A percentile compares a stretch with the other conserved stretches of the same genome.
These are phyloP conservation scores for Xestobium rufovillosum DNA, from an alignment of 2,888 invertebrate species.

Conservation along the genomic window DNA sequence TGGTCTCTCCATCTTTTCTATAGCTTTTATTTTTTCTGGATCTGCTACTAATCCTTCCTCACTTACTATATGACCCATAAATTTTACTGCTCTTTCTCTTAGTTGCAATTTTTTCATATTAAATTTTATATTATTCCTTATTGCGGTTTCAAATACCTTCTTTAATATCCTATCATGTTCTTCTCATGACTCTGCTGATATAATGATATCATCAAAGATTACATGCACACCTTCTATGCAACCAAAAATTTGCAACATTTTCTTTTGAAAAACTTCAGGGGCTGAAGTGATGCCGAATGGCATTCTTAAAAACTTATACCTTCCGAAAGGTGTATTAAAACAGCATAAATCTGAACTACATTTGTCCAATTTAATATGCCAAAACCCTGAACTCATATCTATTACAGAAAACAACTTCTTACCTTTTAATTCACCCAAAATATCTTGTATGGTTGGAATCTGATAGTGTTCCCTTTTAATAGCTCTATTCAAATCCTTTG, in stretches of 20 bases:
- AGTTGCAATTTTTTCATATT: too few species aligned
- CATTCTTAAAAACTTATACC: constrained; percentile 13
- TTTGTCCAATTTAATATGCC: constrained; percentile 5
- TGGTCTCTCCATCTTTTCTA: too few species aligned
- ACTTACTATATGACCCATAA: constrained; percentile 24
- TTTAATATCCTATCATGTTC: constrained; percentile 26
- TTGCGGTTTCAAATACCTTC: constrained; percentile 24
- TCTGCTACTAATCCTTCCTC: too few species aligned
- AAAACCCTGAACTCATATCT: constrained; percentile 4
- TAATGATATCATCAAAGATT: constrained; percentile 31
- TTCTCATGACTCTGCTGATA: constrained; percentile 15
- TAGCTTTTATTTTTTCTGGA: too few species aligned
- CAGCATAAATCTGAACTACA: constrained; percentile 11
- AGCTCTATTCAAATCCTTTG: constrained; percentile 19
- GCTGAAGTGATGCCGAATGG: constrained; percentile 11
- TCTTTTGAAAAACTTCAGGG: constrained; percentile 13
- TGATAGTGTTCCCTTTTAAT: constrained; percentile 17
- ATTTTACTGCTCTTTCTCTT: too few species aligned
- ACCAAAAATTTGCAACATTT: constrained; percentile 7
- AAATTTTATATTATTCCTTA: constrained; percentile 28
- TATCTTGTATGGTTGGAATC: constrained; percentile 14
- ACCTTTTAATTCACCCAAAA: constrained; percentile 13
- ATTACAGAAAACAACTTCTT: constrained; percentile 9
- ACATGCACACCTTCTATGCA: constrained; percentile 28
- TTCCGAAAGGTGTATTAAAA: constrained; percentile 13